Evolutionary conservation across 2,888 invertebrate genomes (phyloP).

Genomic region (Adelphocoris suturalis): DNA sequence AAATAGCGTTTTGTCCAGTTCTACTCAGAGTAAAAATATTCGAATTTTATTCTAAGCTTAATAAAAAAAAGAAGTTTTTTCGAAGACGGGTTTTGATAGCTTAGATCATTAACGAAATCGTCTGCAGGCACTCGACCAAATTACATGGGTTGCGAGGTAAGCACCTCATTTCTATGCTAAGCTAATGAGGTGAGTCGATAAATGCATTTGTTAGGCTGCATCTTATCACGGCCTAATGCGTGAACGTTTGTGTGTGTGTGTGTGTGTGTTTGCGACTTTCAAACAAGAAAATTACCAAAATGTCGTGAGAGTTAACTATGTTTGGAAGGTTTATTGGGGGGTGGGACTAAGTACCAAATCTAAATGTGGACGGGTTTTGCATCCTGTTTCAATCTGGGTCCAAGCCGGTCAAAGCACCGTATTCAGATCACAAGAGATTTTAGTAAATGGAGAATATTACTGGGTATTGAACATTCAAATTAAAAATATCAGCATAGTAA

Average conservation of each 20-base stretch:
- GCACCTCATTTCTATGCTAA: conserved; percentile 8
- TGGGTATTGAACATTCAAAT: not conserved
- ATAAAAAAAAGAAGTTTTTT: not conserved
- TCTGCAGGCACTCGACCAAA: not conserved
- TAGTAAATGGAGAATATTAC: not conserved
- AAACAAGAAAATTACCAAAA: not conserved
- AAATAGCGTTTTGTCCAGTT: no score
- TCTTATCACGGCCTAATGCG: not conserved
- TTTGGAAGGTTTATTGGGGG: not conserved
- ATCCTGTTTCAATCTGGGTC: not conserved
- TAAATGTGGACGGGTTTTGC: conserved; percentile 9
- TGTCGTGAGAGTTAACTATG: not conserved
- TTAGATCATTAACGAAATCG: not conserved
- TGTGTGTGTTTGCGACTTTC: not conserved
- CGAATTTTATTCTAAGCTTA: not conserved
- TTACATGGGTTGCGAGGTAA: not conserved
- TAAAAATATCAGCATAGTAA: not conserved
- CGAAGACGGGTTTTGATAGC: not conserved
- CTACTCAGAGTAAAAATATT: no score
- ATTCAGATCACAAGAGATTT: not conserved
- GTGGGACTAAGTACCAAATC: not conserved
- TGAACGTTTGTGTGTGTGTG: not conserved
- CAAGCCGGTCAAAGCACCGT: not conserved
- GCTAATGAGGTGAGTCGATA: not conserved
- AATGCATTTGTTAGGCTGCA: not conserved